These are phyloP conservation scores for Dione vanillae DNA, from an alignment of 2,888 invertebrate species.

Conservation along the genomic window DNA sequence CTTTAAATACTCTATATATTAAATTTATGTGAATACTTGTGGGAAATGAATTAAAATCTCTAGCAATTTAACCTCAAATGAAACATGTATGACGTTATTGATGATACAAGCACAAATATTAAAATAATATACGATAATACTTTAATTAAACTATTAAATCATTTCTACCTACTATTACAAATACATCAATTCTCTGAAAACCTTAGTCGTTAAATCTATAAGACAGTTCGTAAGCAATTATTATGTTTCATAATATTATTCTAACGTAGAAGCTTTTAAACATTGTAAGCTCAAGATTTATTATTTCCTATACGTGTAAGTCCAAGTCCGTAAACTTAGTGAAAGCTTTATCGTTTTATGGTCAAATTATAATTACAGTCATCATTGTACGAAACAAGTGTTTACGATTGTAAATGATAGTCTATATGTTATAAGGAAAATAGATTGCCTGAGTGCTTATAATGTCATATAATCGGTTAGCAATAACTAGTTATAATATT, in stretches of 20 bases:
- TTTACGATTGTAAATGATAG: conserved; percentile 22
- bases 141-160: too few relatives aligned
- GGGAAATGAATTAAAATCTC: too few relatives aligned
- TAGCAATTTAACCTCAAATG: too few relatives aligned
- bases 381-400: background rate
- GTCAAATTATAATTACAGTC: conserved; percentile 29
- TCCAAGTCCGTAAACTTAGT: conserved; percentile 17
- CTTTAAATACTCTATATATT: too few relatives aligned
- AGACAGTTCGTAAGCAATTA: background rate
- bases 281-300: background rate
- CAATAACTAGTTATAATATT: background rate
- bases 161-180: too few relatives aligned
- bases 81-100: too few relatives aligned
- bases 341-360: conserved; percentile 28
- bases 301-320: background rate
- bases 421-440: background rate
- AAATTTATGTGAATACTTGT: too few relatives aligned
- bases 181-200: too few relatives aligned
- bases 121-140: too few relatives aligned
- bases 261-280: background rate
- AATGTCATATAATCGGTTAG: background rate
- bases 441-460: background rate
- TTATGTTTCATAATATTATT: background rate
- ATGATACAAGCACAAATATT: too few relatives aligned
- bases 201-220: background rate